These are phyloP conservation scores for Tetranychus truncatus DNA, from an alignment of 2,888 invertebrate species.

Conservation along the genomic window DNA sequence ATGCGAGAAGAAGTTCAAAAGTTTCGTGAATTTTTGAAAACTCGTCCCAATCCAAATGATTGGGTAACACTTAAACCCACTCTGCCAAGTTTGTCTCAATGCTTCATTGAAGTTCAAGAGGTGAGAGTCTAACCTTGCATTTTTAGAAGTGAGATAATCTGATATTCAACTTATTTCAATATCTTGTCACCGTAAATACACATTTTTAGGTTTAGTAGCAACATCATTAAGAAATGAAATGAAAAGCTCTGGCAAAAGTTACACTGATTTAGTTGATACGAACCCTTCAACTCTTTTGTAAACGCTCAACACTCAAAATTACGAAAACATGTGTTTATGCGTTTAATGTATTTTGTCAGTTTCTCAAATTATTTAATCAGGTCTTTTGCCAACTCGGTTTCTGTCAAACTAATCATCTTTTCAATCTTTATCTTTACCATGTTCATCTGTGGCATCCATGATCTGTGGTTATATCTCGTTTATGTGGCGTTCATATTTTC, in stretches of 20 bases:
- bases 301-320: too few species aligned
- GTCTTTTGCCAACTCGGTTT: constrained; percentile 12
- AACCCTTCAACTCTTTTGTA: too few species aligned
- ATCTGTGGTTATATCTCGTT: too few species aligned
- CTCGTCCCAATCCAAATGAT: constrained; percentile 43
- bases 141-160: neutral
- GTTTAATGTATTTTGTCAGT: neutral
- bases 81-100: constrained; percentile 24
- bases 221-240: too few species aligned
- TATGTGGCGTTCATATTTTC: too few species aligned
- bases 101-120: constrained; percentile 24
- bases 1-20: constrained; percentile 11
- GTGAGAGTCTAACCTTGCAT: constrained; percentile 18
- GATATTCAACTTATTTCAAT: neutral
- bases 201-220: too few species aligned
- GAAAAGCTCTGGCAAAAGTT: too few species aligned
- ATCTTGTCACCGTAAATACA: too few species aligned
- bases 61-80: constrained; percentile 46
- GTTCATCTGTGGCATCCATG: too few species aligned
- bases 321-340: too few species aligned
- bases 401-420: neutral
- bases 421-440: too few species aligned
- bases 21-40: constrained; percentile 12
- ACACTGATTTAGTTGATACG: too few species aligned
- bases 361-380: constrained; percentile 17